Base-by-base conservation (phyloP, 2,888 invertebrate species). In the Pogonocherus hispidulus region DNA sequence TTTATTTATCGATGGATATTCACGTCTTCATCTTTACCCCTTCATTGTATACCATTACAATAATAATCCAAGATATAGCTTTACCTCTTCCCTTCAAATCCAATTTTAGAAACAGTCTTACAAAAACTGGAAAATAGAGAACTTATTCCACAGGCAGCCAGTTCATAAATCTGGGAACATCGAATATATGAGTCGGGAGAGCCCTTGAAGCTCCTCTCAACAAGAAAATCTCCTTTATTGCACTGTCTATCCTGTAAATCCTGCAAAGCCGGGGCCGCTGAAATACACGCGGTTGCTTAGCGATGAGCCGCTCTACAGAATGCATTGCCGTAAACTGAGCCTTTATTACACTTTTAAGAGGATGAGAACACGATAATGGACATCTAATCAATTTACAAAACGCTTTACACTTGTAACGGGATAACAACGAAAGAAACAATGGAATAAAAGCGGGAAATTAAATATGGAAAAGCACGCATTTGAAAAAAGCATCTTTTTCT, bases 211-310 rank as follows among this genome's bases (percentile, higher is more conserved):
- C 80, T 79, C 78, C 84, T 84, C 84, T 85, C 85, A 83, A 85
- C 86, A 86, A 85, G 85, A 85, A 86, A 86, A 86, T 86, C 86
- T 85, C 84, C 81, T 81, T 80, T 81, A 80, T 81, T 81, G 79
- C 80, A 73, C 76, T 78, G 79, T 76, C 78, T 79, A 81, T 79
- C 75, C 78, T 69, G 77, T 76, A 81, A 80, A 80, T 80, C 80
- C 79, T 63, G 75, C 68, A 78, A 80, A 78, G 74, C 80, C 76
- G 70, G 70, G 69, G 73, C 77, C 72, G 62, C 65, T 59, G 71
- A 69, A 51, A 62, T 51, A 62, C 62, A 62, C 62, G 67, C 74
- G 77, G 79, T 80, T 81, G 81, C 81, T 79, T 80, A 79, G 80
- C 73, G 79, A 80, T 80, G 75, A 72, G 70, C 70, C 68, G 66